Evolutionary conservation across 2,113 vertebrate species (phyloP).

Genomic region (Electrona antarctica): DNA sequence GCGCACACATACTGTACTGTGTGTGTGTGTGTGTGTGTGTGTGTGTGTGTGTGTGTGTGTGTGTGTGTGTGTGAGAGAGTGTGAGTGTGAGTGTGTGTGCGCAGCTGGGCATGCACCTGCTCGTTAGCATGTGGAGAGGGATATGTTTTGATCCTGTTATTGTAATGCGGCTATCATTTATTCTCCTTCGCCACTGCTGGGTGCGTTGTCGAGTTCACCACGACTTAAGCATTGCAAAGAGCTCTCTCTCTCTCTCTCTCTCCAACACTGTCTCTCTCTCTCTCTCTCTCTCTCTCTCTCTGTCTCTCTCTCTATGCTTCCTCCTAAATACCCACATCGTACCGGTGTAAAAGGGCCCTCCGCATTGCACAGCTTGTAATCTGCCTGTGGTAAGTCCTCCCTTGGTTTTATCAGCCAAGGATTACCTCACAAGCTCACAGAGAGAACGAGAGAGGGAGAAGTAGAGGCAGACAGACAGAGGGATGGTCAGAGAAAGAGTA

Average conservation of each 20-base stretch:
- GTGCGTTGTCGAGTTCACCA: conserved; percentile 73
- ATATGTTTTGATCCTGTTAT: conserved; percentile 69
- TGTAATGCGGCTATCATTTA: conserved; percentile 73
- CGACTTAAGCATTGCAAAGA: conserved; percentile 78
- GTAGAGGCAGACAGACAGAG: conserved; percentile 58
- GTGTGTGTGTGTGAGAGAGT: neutral
- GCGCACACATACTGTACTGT: too few relatives aligned
- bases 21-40: conserved; percentile 23
- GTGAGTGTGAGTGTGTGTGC: too few relatives aligned
- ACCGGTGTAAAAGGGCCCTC: conserved; percentile 76
- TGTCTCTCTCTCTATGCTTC: too few relatives aligned
- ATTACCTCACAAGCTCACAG: conserved; percentile 78
- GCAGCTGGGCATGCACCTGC: too few relatives aligned
- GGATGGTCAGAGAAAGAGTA: conserved; percentile 41
- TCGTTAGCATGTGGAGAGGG: conserved; percentile 4
- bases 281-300: too few relatives aligned
- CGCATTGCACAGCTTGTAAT: conserved; percentile 80
- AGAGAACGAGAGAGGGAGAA: conserved; percentile 38
- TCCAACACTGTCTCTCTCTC: too few relatives aligned
- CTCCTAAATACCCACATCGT: conserved; percentile 70
- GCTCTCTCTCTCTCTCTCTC: conserved; percentile 51
- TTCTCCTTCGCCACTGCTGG: conserved; percentile 67
- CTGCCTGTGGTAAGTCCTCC: conserved; percentile 81
- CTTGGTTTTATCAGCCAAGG: conserved; percentile 82
- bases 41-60: conserved; percentile 36